phyloP scores from a whole-genome alignment of 2,797 vertebrate genomes.

The Lepus townsendii region DNA sequence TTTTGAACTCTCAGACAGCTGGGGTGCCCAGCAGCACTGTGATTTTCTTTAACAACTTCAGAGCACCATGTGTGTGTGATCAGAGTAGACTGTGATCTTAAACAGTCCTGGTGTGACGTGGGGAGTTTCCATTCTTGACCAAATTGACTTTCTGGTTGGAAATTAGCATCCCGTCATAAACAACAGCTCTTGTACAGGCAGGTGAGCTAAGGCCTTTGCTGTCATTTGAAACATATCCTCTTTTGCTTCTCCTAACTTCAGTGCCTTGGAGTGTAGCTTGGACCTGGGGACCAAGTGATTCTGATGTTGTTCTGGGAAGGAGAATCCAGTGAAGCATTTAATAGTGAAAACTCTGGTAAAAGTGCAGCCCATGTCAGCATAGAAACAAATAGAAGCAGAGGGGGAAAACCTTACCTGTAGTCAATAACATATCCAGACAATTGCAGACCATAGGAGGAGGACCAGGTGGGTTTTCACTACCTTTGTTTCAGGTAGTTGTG shows the following conservation, averaged over 20 bases:
- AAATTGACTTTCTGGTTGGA: conserved; percentile 61
- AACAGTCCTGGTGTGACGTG: conserved; percentile 7
- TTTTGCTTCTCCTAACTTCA: neutral
- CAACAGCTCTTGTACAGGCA: neutral
- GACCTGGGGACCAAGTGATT: neutral
- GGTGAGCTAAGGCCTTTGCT: neutral
- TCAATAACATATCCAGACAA: neutral
- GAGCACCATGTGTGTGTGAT: conserved; percentile 14
- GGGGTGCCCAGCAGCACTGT: neutral
- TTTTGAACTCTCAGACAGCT: conserved; percentile 72
- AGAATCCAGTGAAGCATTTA: neutral
- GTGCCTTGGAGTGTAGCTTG: neutral
- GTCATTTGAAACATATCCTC: neutral
- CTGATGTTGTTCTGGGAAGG: neutral
- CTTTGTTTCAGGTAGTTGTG: neutral
- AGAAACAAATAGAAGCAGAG: neutral
- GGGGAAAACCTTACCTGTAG: neutral
- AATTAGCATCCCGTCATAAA: conserved; percentile 31
- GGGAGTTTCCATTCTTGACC: conserved; percentile 17
- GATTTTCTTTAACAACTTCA: conserved; percentile 55
- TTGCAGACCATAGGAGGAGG: neutral
- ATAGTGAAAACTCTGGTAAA: neutral
- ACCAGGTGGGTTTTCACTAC: neutral
- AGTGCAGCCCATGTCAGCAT: neutral
- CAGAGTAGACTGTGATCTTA: conserved; percentile 61